Percentiles rank a stretch among this genome's conserved stretches.
Conservation (phyloP, 2,113 vertebrate genomes). For the Labeo rohita region DNA sequence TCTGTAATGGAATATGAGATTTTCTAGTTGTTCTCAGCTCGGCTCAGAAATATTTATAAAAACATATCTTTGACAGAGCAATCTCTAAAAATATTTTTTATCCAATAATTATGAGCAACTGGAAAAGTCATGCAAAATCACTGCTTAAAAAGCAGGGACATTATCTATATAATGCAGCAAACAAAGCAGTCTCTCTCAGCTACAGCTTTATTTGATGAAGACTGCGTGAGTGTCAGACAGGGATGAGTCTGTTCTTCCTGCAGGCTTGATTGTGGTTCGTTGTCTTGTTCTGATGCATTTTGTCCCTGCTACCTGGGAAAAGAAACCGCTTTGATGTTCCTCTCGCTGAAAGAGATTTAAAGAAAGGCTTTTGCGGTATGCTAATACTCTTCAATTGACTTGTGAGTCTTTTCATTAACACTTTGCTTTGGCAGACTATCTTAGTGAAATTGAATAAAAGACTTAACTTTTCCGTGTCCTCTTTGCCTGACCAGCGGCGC, state of each 20-base stretch:
- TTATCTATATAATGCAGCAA: neutral
- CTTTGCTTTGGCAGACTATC: conserved; percentile 63
- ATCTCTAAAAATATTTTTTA: neutral
- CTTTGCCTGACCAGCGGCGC: neutral
- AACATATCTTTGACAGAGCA: neutral
- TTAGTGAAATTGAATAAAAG: conserved; percentile 58
- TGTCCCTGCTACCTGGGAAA: conserved; percentile 61
- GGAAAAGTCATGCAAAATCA: neutral
- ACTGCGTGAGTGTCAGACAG: neutral
- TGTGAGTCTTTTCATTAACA: conserved; percentile 67
- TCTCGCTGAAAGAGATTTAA: conserved; percentile 55
- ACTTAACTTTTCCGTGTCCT: conserved; percentile 10
- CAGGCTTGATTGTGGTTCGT: conserved; percentile 55
- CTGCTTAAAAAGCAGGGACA: neutral
- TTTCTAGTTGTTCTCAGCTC: neutral
- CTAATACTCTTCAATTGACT: conserved; percentile 69
- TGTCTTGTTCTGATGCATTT: conserved; percentile 69
- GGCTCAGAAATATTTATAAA: neutral
- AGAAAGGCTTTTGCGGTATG: conserved; percentile 56
- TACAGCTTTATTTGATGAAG: conserved; percentile 48
- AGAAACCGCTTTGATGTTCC: conserved; percentile 73
- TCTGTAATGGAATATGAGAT: neutral
- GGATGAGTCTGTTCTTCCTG: conserved; percentile 56
- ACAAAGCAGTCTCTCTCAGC: conserved; percentile 8
- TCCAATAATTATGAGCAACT: neutral